phyloP scores from a whole-genome alignment of 2,797 vertebrate species.

The Phrynocephalus vlangalii region DNA sequence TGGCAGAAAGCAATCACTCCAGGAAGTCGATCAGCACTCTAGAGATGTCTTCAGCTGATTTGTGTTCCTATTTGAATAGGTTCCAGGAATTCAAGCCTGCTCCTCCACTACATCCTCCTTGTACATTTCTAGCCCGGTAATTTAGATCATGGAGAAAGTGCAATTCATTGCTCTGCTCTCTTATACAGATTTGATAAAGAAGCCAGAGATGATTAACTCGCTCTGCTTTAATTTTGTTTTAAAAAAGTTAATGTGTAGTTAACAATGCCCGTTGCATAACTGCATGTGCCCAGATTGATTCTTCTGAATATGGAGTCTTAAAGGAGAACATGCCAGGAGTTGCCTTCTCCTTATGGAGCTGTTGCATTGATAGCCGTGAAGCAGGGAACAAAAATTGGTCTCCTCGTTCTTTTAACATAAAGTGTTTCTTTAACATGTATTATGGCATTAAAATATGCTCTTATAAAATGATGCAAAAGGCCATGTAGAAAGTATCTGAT shows the following conservation, averaged over 20 bases:
- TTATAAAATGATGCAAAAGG: not conserved
- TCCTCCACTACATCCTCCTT: rapidly evolving
- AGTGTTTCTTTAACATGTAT: no score
- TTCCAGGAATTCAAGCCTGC: rapidly evolving
- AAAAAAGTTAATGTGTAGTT: not conserved
- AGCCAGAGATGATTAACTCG: not conserved
- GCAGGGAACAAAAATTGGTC: not conserved
- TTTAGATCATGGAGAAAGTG: not conserved
- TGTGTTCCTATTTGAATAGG: not conserved
- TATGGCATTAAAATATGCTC: not conserved
- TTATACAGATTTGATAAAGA: constrained; percentile 9
- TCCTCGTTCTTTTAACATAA: not conserved
- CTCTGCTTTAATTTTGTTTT: rapidly evolving
- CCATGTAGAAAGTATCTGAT: not conserved
- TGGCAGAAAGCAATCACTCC: rapidly evolving
- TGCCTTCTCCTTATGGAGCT: rapidly evolving
- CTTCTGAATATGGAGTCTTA: rapidly evolving
- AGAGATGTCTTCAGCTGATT: not conserved
- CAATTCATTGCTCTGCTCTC: not conserved
- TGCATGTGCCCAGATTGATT: rapidly evolving
- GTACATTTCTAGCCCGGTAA: rapidly evolving
- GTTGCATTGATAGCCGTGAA: not conserved
- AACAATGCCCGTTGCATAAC: rapidly evolving
- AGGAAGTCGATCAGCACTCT: rapidly evolving
- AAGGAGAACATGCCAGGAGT: rapidly evolving